A percentile compares a stretch with the other conserved stretches of the same genome.
phyloP scores from a whole-genome alignment of 1,140 invertebrate species.

The Scaptomyza hsui region DNA sequence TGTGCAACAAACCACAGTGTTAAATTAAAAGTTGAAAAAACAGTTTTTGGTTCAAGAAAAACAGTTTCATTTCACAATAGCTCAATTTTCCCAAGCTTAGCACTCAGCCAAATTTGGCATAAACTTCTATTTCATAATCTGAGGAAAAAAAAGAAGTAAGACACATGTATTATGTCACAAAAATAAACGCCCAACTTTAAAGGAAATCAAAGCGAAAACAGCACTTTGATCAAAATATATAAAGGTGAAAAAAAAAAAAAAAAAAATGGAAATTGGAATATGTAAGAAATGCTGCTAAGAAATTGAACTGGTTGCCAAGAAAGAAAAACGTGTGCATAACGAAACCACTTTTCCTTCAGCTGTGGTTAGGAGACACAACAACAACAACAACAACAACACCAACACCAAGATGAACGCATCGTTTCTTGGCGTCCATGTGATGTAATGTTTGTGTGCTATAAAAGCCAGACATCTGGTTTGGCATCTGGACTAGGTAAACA shows the following conservation, averaged over 20 bases:
- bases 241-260: constrained; percentile 9
- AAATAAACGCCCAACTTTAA: constrained; percentile 73
- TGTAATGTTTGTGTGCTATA: constrained; percentile 65
- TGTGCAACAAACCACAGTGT: not conserved
- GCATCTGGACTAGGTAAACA: constrained; percentile 17
- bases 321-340: constrained; percentile 51
- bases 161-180: constrained; percentile 62
- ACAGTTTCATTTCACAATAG: not conserved
- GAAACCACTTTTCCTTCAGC: constrained; percentile 58
- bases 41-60: too few species aligned
- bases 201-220: constrained; percentile 73
- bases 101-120: not conserved
- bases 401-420: constrained; percentile 61
- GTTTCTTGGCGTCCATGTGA: constrained; percentile 55
- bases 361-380: constrained; percentile 51
- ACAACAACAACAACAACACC: constrained; percentile 21
- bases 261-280: not conserved
- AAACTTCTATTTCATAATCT: constrained; percentile 50
- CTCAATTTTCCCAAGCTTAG: constrained; percentile 1
- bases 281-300: constrained; percentile 36
- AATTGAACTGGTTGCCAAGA: constrained; percentile 46
- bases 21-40: too few species aligned
- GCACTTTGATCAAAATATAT: constrained; percentile 35
- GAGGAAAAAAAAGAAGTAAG: too few species aligned
- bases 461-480: constrained; percentile 44